Evolutionary conservation across 37 sponge, comb jelly and placozoan genomes (phyloP).

Genomic region (Corticium candelabrum): DNA sequence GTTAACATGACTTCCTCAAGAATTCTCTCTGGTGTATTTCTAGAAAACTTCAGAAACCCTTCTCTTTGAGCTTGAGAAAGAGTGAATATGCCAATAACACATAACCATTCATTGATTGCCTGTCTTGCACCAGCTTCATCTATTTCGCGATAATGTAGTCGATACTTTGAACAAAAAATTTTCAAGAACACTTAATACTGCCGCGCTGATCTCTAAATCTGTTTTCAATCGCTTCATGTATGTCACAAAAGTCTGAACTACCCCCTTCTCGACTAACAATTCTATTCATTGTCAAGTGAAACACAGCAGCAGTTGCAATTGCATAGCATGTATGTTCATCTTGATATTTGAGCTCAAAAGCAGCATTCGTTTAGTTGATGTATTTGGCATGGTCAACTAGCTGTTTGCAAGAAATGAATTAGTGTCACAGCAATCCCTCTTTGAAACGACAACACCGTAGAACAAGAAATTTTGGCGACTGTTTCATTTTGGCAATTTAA

Average conservation of each 20-base stretch:
- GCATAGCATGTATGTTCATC: slow-evolving; percentile 33
- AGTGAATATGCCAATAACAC: slow-evolving; percentile 20
- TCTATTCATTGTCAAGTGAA: slow-evolving; percentile 40
- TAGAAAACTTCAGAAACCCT: slow-evolving; percentile 11
- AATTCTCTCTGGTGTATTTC: slow-evolving; percentile 12
- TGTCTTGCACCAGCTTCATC: slow-evolving; percentile 29
- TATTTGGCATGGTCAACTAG: slow-evolving; percentile 21
- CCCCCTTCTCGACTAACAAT: slow-evolving; percentile 39
- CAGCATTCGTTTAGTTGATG: slow-evolving; percentile 22
- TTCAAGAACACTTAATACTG: slow-evolving; percentile 18
- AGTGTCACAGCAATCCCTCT: neutral
- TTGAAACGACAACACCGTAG: slow-evolving; percentile 20
- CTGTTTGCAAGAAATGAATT: slow-evolving; percentile 7
- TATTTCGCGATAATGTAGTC: slow-evolving; percentile 21
- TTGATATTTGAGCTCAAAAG: slow-evolving; percentile 16
- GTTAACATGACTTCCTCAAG: neutral
- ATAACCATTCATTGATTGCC: slow-evolving; percentile 21
- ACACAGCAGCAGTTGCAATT: slow-evolving; percentile 37
- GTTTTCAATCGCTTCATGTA: slow-evolving; percentile 15
- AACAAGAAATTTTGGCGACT: too few relatives aligned
- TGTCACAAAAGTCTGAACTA: slow-evolving; percentile 20
- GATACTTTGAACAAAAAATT: slow-evolving; percentile 31
- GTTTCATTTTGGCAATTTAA: too few relatives aligned
- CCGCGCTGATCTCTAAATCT: slow-evolving; percentile 22
- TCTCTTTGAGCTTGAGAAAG: neutral